Evolutionary conservation across 1,140 invertebrate genomes (phyloP).

Genomic region (Drosophila tristis): DNA sequence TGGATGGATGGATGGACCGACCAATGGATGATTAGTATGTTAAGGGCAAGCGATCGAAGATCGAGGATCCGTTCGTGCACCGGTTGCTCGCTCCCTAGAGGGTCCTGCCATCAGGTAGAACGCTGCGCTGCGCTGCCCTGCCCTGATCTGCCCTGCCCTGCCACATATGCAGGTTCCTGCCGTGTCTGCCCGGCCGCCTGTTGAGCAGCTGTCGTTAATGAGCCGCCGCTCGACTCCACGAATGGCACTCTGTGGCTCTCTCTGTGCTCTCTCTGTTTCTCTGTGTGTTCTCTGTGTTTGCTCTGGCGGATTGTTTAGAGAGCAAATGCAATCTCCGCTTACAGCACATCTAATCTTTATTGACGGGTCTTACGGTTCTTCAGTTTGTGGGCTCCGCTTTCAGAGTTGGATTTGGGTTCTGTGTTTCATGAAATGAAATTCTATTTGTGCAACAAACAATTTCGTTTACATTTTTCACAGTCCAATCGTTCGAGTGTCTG

Average conservation of each 20-base stretch:
- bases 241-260: conserved; percentile 10
- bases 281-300: conserved; percentile 4
- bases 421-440: conserved; percentile 46
- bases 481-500: conserved; percentile 39
- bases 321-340: conserved; percentile 72
- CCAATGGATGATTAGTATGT: conserved; percentile 61
- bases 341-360: conserved; percentile 73
- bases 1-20: conserved; percentile 21
- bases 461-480: conserved; percentile 53
- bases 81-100: conserved; percentile 26
- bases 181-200: conserved; percentile 16
- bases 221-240: conserved; percentile 34
- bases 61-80: no score
- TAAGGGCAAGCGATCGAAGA: conserved; percentile 31
- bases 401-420: conserved; percentile 8
- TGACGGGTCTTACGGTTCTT: conserved; percentile 32
- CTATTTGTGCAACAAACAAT: conserved; percentile 76
- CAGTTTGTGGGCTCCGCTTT: conserved; percentile 8
- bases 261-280: conserved; percentile 9
- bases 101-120: conserved; percentile 58
- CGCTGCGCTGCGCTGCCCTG: not conserved
- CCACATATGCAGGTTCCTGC: conserved; percentile 5
- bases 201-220: conserved; percentile 80
- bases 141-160: conserved; percentile 43
- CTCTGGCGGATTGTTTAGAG: conserved; percentile 36